Evolutionary conservation across 2,888 invertebrate species (phyloP).

Genomic region (Drosophila greeni): DNA sequence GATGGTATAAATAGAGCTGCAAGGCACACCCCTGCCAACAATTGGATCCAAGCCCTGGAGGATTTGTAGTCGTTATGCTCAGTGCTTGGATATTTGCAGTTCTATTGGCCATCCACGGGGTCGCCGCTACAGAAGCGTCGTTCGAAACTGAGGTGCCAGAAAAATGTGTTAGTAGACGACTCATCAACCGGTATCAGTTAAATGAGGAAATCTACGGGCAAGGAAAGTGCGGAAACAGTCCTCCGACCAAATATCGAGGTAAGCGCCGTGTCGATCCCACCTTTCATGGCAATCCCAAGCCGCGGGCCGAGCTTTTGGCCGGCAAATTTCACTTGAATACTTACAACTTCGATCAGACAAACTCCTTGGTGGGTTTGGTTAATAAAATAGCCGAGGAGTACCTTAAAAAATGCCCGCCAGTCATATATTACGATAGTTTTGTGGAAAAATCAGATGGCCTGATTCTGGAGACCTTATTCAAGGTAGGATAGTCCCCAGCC

Average conservation of each 20-base stretch:
- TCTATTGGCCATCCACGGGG: constrained; percentile 4
- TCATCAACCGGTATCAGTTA: constrained; percentile 48
- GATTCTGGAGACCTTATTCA: constrained; percentile 82
- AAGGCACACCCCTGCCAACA: not conserved
- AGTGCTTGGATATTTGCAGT: constrained; percentile 18
- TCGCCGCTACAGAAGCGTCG: not conserved
- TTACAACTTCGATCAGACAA: constrained; percentile 79
- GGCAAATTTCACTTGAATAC: constrained; percentile 79
- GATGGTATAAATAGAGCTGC: constrained; percentile 15
- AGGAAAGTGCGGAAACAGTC: constrained; percentile 11
- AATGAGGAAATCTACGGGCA: constrained; percentile 44
- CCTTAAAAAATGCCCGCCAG: constrained; percentile 83
- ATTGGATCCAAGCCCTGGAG: constrained; percentile 5
- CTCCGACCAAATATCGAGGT: constrained; percentile 10
- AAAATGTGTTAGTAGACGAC: constrained; percentile 46
- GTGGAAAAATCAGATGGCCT: constrained; percentile 81
- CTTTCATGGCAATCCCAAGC: constrained; percentile 82
- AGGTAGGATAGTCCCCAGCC: constrained; percentile 52
- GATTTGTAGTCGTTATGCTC: constrained; percentile 18
- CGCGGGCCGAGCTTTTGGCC: constrained; percentile 81
- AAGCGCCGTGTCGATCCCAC: constrained; percentile 80
- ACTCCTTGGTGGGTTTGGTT: constrained; percentile 82
- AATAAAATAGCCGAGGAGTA: constrained; percentile 82
- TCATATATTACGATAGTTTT: constrained; percentile 84
- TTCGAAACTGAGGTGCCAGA: not conserved